Evolutionary conservation across 2,797 vertebrate species (phyloP).

Genomic region (Lacerta bilineata): DNA sequence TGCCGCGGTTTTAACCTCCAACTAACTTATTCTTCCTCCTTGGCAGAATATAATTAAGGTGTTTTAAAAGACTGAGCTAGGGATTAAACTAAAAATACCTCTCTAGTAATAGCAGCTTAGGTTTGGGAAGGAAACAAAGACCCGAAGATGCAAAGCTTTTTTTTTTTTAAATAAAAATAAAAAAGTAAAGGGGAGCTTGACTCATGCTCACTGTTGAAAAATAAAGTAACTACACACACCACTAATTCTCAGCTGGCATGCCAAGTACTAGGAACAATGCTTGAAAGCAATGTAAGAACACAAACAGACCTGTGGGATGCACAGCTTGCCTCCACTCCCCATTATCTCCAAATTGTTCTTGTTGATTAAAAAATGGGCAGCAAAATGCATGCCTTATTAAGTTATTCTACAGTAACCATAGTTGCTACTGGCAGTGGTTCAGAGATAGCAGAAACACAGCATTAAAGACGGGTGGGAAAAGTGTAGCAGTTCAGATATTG

Average conservation of each 20-base stretch:
- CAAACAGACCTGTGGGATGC: not conserved
- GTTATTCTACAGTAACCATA: not conserved
- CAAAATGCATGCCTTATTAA: not conserved
- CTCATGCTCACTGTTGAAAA: constrained; percentile 50
- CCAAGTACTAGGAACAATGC: not conserved
- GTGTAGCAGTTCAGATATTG: no score
- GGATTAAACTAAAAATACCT: constrained; percentile 78
- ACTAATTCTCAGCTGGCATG: constrained; percentile 37
- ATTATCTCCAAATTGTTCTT: constrained; percentile 5
- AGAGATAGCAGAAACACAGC: not conserved
- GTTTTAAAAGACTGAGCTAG: constrained; percentile 67
- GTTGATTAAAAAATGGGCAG: constrained; percentile 12
- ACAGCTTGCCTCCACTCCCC: not conserved
- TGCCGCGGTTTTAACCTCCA: constrained; percentile 34
- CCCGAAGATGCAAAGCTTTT: constrained; percentile 59
- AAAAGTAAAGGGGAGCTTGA: constrained; percentile 35
- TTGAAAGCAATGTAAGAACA: not conserved
- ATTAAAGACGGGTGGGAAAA: not conserved
- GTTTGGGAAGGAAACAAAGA: not conserved
- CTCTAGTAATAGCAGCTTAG: constrained; percentile 74
- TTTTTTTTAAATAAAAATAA: constrained; percentile 11
- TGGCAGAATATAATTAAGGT: constrained; percentile 75
- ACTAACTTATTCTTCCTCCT: constrained; percentile 57
- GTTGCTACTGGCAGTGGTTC: not conserved
- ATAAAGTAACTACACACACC: constrained; percentile 47